Evolutionary conservation across 2,113 vertebrate species (phyloP).

Genomic region (Helogale parvula): DNA sequence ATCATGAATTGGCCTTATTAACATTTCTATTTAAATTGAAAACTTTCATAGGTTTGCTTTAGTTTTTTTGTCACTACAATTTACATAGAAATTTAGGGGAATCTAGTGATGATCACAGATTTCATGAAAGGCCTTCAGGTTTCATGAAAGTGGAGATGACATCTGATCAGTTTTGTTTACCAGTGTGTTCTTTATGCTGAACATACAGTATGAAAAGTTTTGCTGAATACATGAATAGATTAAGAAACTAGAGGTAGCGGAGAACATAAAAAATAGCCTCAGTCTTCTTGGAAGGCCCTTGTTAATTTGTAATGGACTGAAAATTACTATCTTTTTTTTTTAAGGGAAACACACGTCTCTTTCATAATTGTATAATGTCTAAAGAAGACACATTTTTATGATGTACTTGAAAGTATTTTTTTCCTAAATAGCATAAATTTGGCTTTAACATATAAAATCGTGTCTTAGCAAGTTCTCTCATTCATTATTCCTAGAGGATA

Average conservation of each 20-base stretch:
- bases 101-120: neutral
- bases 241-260: neutral
- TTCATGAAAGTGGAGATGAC: neutral
- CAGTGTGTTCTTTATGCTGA: neutral
- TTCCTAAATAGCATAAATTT: slow-evolving; percentile 44
- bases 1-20: slow-evolving; percentile 53
- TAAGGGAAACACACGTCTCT: slow-evolving; percentile 1
- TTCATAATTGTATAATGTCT: slow-evolving; percentile 36
- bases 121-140: neutral
- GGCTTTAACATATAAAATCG: slow-evolving; percentile 47
- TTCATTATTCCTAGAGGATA: slow-evolving; percentile 11
- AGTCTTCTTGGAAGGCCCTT: neutral
- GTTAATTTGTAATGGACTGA: neutral
- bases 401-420: slow-evolving; percentile 35
- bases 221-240: neutral
- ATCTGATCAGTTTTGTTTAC: neutral
- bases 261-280: neutral
- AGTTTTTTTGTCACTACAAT: neutral
- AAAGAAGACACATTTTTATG: slow-evolving; percentile 25
- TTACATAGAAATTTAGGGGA: neutral
- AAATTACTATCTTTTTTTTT: neutral
- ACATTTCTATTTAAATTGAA: slow-evolving; percentile 56
- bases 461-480: slow-evolving; percentile 46
- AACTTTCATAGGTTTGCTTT: neutral
- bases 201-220: neutral